These are phyloP conservation scores for Escarpia spicata DNA, from an alignment of 2,888 invertebrate genomes.

Conservation along the genomic window DNA sequence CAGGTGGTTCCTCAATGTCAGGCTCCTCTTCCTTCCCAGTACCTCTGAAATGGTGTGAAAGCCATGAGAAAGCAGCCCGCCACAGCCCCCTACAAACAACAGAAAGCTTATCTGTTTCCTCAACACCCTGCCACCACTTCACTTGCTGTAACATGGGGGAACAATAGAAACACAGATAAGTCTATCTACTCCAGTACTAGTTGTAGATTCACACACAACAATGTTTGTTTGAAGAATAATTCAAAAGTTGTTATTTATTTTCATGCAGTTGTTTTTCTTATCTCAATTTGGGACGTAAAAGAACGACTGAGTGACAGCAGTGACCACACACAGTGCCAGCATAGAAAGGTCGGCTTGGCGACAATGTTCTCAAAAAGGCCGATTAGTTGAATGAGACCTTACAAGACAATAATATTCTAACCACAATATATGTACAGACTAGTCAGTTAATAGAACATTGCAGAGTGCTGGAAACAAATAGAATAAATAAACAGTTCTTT, in stretches of 20 bases:
- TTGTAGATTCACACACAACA: not conserved
- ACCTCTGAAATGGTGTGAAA: slow-evolving; percentile 61
- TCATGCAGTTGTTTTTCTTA: not conserved
- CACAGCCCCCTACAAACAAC: slow-evolving; percentile 42
- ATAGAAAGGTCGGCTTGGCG: no score
- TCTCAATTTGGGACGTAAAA: no score
- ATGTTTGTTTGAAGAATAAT: no score
- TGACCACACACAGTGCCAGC: no score
- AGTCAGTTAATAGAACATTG: no score
- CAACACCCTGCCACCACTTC: not conserved
- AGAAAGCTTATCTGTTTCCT: slow-evolving; percentile 38
- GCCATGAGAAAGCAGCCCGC: slow-evolving; percentile 37
- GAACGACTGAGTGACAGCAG: no score
- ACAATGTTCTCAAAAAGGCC: no score
- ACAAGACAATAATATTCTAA: no score
- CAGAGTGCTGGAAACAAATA: no score
- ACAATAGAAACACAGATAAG: not conserved
- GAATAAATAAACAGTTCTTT: not conserved
- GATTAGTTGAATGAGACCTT: no score
- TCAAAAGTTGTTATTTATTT: no score
- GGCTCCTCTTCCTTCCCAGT: not conserved
- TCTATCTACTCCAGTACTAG: not conserved
- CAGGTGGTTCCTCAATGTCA: not conserved
- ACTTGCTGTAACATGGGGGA: not conserved
- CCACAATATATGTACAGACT: no score